Base-by-base conservation (phyloP, 2,888 invertebrate genomes). In the Ophion ventricosus region DNA sequence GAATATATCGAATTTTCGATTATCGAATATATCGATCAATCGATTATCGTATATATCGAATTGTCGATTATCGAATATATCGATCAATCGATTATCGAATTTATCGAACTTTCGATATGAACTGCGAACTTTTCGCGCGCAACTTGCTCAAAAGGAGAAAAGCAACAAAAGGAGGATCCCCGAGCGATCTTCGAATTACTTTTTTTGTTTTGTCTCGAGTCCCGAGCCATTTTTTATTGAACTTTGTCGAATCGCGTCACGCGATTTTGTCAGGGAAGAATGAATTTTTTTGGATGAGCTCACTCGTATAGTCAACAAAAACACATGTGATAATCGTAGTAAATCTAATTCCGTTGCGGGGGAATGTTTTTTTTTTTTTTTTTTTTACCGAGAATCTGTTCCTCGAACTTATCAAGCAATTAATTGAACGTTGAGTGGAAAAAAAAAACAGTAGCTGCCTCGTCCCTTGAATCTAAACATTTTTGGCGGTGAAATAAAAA, bases 71-170 rank as follows among this genome's bases (percentile, higher is more conserved):
- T 35, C 35, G 35, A 7, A 26, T n/a, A 7, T 63, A 23, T 59
- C 4, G n/a, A 56, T 29, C 20, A 20, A 23, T 43, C 40, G 40
- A 23, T 64, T 61, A 61, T 61, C 26, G 61, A 61, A 61, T 25
- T 0, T 14, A 61, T 26, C 14, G 17, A 26, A 26, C 14, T 61
- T 14, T 26, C 14, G 35, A 35, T 20, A n/a, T 35, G 1, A 35
- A 25, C n/a, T 67, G 11, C 1, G 8, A 67, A 14, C 20, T 67
- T 49, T 43, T 25, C 25, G 64, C 63, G n/a, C n/a, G 14, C 26
- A 67, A 67, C 25, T 49, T 67, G 67, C 67, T 67, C 67, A 67
- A 49, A 5, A 49, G 49, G 14, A 23, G 11, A 20, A 8, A 66
- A 35, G 40, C 40, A n/a, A 35, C 40, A 11, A n/a, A 20, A 43